Evolutionary conservation across 2,797 vertebrate genomes (phyloP), one percentile per base, ranked within the genome.

Genomic region (Eleutherodactylus coqui): DNA sequence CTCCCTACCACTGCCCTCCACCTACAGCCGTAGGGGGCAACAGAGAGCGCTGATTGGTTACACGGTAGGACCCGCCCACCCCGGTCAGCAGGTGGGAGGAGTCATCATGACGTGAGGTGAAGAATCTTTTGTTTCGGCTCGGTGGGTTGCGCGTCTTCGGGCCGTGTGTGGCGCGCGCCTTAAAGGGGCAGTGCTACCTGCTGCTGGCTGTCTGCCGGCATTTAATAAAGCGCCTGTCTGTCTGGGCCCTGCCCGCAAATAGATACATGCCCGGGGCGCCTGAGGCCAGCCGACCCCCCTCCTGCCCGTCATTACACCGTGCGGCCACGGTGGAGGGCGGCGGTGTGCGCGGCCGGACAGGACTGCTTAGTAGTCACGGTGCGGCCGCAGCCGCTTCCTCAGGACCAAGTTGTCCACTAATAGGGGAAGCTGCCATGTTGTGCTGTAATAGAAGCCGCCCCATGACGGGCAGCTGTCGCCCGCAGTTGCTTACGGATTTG

Each of bases 151-250:
- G 75, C 82, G 76, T 8, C 2, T 84, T n/a, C 27, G 29, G 49
- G 73, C 38, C 43, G 93, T n/a, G 94, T 93, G 94, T 93, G 94
- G 93, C 80, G 92, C 89, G 92, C 79, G 82, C 55, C 90, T 93
- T 92, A 92, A 95, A 94, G 94, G 94, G 93, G 91, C 91, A 92
- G 92, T 83, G 45, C 83, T 73, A 72, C 85, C 62, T 79, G 67
- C 69, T 19, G 83, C 43, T 89, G 80, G 62, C 83, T 83, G 38
- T 82, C 64, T 72, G 83, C 79, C 83, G 79, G 64, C 76, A 73
- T 82, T 85, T 84, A 87, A 76, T 81, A 84, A 79, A 84, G 82
- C 86, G 86, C 86, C 86, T 73, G 77, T 83, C 73, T 82, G 83
- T 88, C 85, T 89, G 88, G 88, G 89, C 88, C 86, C 49, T 78